Evolutionary conservation across 92 coral and sea anemone species (phyloP), one percentile per base, ranked within the genome.

Genomic region (Meandrina meandrites): DNA sequence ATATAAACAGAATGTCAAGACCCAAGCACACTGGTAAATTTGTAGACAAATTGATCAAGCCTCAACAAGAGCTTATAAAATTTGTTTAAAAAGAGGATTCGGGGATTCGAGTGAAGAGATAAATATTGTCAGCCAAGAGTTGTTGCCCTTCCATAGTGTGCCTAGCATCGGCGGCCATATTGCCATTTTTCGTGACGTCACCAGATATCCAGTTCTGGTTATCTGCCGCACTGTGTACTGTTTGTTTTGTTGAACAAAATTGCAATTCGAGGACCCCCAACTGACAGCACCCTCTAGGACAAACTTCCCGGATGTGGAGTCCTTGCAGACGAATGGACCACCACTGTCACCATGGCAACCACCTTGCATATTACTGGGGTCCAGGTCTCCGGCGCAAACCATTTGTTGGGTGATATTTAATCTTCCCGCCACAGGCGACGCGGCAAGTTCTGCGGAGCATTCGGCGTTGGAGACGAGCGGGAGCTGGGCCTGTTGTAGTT

Each of bases 321-420:
- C 93, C 72, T 81, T 84, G 60, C 93, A 90, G 57, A 90, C 93
- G 18, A 90, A 90, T 51, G 93, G 93, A 18, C 93, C 91, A 40
- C 93, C 91, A 79, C 88, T 87, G 73, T 90, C 93, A 14, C 93
- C 93, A 74, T 87, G 86, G 71, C 91, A 90, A 40, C 93, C 93
- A 83, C 93, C 89, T 22, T 66, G 80, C 79, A 82, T 75, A 5
- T 81, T 72, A 35, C 79, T 81, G 30, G 91, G 81, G 10, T 76
- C 79, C 37, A 88, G 86, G 54, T 81, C 81, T 72, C 93, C 93
- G 30, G 91, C 93, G 62, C 93, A 87, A 68, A 90, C 58, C 93
- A 87, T 72, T 60, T 86, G 73, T 42, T 68, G 9, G n/a, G 84
- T 79, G 27, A 86, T 32, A 74, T 58, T 34, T 21, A 58, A 58